Base-by-base conservation (phyloP, 2,888 invertebrate genomes). In the Tenthredo notha region DNA sequence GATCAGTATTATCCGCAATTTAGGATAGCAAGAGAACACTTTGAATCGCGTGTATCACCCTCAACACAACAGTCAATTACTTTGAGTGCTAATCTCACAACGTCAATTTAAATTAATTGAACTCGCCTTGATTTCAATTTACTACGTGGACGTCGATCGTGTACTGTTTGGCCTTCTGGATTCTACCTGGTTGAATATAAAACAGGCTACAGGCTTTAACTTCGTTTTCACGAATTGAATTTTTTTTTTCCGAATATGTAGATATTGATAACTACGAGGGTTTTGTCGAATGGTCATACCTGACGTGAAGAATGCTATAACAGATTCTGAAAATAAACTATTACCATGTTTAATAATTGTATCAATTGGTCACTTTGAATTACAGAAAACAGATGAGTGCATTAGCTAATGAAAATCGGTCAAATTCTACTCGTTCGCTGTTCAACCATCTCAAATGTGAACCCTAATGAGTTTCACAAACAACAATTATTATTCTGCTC, bases 401-500 rank as follows among this genome's bases (percentile, higher is more conserved):
- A 67, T 67, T 67, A 33, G 67, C 29, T 33, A n/a, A 67, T 47
- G 18, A 67, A 70, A 70, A 70, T 18, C 67, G 70, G 70, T 67
- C 25, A 65, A 50, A 67, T 83, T 70, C 65, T 18, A n/a, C 25
- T 3, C 83, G 83, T 29, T 47, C 47, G 10, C 25, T 58, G 58
- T 15, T 58, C 61, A 40, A 61, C 61, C 40, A 61, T 70, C 65
- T 47, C 83, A 5, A 47, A 70, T 33, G 65, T 70, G 9, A 67
- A n/a, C 83, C 67, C 86, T 84, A 83, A 87, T 87, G 88, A 88
- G 88, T 89, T 89, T 88, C 87, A 88, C 86, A 86, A 87, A 89
- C 89, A 88, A 88, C 86, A 87, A 91, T 91, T 90, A 90, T 90
- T 90, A 91, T 91, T 91, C 91, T 84, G 84, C 87, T 86, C 91